These are phyloP conservation scores for Montipora efflorescens DNA, from an alignment of 64 coral and sea anemone species.

Conservation along the genomic window DNA sequence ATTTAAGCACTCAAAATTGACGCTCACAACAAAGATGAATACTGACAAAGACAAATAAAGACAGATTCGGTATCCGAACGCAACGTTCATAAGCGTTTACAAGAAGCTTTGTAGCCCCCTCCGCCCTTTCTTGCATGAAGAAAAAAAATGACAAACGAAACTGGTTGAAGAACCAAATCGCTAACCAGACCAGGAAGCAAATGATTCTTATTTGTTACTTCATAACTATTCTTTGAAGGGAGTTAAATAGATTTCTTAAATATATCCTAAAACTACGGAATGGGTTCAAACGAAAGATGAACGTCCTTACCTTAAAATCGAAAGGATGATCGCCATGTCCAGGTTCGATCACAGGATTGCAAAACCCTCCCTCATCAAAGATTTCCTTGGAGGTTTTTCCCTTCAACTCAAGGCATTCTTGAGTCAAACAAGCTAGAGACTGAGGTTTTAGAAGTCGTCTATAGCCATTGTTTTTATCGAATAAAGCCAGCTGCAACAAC, in stretches of 20 bases:
- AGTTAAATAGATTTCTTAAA: background rate
- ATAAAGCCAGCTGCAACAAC: background rate
- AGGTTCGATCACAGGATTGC: background rate
- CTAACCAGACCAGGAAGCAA: background rate
- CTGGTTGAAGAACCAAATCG: background rate
- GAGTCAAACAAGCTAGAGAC: background rate
- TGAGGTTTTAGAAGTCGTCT: background rate
- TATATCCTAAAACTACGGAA: background rate
- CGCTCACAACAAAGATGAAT: background rate
- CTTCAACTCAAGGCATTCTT: background rate
- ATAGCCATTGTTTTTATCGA: background rate
- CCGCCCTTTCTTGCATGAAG: background rate
- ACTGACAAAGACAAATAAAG: background rate
- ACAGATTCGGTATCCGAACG: background rate
- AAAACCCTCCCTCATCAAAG: background rate
- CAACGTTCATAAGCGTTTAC: too few species aligned
- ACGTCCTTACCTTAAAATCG: conserved; percentile 9
- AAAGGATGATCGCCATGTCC: conserved; percentile 33
- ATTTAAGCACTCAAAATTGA: background rate
- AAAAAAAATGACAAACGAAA: background rate
- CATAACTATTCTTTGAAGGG: background rate
- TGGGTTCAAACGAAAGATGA: background rate
- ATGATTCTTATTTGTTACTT: background rate
- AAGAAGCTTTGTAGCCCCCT: background rate
- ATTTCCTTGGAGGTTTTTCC: background rate